Evolutionary conservation across 2,797 vertebrate species (phyloP).

Genomic region (Xenentodon cancila): DNA sequence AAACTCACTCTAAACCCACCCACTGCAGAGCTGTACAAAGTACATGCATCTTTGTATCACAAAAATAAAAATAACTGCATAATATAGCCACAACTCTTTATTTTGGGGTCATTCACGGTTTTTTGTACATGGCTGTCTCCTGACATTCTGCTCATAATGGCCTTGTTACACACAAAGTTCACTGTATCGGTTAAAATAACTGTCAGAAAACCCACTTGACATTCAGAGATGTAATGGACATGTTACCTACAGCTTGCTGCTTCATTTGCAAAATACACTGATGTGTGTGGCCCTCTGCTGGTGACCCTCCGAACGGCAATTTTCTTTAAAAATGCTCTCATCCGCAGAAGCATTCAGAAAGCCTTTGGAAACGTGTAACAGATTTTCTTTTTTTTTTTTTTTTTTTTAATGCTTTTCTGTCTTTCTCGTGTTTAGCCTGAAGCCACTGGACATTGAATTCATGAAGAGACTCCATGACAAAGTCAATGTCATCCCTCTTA

Average conservation of each 20-base stretch:
- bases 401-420: not conserved
- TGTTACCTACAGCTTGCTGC: not conserved
- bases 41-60: slow-evolving; percentile 5
- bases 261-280: not conserved
- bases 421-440: slow-evolving; percentile 68
- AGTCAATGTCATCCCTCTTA: slow-evolving; percentile 88
- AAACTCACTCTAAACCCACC: slow-evolving; percentile 28
- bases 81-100: not conserved
- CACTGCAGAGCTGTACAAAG: slow-evolving; percentile 2
- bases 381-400: no score
- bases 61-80: not conserved
- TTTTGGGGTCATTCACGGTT: not conserved
- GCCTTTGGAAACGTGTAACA: no score
- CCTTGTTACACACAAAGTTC: not conserved
- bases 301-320: slow-evolving; percentile 37
- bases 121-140: slow-evolving; percentile 6
- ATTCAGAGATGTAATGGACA: not conserved
- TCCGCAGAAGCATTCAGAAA: no score
- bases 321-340: no score
- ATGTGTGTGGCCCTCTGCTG: slow-evolving; percentile 53
- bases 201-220: slow-evolving; percentile 8
- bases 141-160: not conserved
- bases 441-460: slow-evolving; percentile 87
- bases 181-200: not conserved
- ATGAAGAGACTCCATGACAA: slow-evolving; percentile 89